Evolutionary conservation across 2,888 invertebrate genomes (phyloP), one percentile per base, ranked within the genome.

Genomic region (Agriopis leucophaearia): DNA sequence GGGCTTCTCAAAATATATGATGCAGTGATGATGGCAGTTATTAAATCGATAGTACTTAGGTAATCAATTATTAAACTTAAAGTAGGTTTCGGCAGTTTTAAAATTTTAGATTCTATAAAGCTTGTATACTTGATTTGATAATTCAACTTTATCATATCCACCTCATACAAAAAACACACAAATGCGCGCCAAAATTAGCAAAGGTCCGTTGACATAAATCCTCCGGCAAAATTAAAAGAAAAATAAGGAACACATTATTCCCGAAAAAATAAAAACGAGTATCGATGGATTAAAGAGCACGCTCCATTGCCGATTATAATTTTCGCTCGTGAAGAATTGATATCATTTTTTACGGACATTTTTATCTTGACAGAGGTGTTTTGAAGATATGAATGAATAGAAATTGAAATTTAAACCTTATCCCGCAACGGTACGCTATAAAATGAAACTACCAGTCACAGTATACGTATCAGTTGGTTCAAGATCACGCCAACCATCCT

Each of bases 261-360:
- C 69, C 63, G 64, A 72, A 71, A 69, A 73, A 76, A 77, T 79
- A 80, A 81, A 83, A 79, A 74, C 54, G 74, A 64, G 66, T 74
- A 74, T 77, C 80, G 84, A 84, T 85, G 91, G 88, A 88, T 91
- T 92, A 91, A 81, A 76, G 69, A 78, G 82, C 84, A 88, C 88
- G 91, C 91, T 90, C 88, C 91, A 90, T 90, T 91, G 91, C 89
- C 88, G 86, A 88, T 90, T 88, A 89, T 87, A 85, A 88, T 87
- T 88, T 88, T 85, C 81, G 85, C 82, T 78, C 74, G 80, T 67
- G 68, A 80, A 80, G 79, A 85, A 84, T 84, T 78, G 82, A 78
- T 77, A 65, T 66, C 51, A 70, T 78, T 73, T 71, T 76, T 80
- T 81, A 48, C 55, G 52, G 66, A 40, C 64, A 66, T 48, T 67